Conservation (phyloP, 2,888 invertebrate species). For the Harpagoxenus sublaevis region DNA sequence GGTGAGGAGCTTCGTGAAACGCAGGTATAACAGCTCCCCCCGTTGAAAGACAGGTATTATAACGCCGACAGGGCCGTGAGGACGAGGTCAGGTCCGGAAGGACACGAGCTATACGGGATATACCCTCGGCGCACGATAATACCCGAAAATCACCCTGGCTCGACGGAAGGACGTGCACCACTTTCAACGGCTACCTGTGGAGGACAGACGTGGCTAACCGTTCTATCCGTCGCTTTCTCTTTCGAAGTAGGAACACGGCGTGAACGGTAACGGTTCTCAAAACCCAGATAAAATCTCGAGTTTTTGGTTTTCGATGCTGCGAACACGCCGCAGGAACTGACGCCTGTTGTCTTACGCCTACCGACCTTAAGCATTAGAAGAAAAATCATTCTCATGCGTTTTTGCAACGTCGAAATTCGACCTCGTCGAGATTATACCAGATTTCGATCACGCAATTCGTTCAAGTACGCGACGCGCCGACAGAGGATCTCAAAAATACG, state of each 20-base stretch:
- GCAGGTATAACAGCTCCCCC: constrained; percentile 62
- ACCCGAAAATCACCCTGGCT: constrained; percentile 60
- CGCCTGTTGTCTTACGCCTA: neutral
- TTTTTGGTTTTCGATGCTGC: constrained; percentile 1
- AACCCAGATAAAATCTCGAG: constrained; percentile 8
- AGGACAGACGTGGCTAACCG: neutral
- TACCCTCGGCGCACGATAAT: constrained; percentile 68
- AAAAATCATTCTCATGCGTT: neutral
- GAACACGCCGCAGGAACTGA: neutral
- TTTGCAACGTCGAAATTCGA: neutral
- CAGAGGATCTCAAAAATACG: neutral
- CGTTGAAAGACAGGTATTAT: constrained; percentile 35
- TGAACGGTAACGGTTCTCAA: constrained; percentile 22
- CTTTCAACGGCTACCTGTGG: constrained; percentile 28
- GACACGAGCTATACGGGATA: constrained; percentile 39
- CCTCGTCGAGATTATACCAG: neutral
- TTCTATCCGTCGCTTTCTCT: constrained; percentile 67
- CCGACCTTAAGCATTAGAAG: neutral
- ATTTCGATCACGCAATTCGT: neutral
- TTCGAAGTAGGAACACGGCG: constrained; percentile 22
- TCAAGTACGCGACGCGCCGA: neutral
- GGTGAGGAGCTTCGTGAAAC: constrained; percentile 55
- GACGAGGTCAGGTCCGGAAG: constrained; percentile 70
- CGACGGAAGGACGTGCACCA: constrained; percentile 37
- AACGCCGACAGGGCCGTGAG: constrained; percentile 19